Conservation (phyloP, 2,888 invertebrate genomes). For the Tyria jacobaeae region DNA sequence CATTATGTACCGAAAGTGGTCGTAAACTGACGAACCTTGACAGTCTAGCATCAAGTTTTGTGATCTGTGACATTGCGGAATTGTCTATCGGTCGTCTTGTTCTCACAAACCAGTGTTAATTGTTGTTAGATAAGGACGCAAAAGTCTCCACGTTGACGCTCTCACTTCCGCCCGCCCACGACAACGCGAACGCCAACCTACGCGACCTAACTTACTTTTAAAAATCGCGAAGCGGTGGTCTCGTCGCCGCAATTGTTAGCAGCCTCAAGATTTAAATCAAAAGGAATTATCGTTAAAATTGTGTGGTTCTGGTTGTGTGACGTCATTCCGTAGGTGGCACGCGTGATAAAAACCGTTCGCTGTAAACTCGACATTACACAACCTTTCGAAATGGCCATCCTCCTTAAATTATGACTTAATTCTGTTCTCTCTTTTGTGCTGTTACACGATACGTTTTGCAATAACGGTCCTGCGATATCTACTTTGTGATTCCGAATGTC, state of each 20-base stretch:
- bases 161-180: constrained; percentile 86
- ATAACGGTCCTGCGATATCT: constrained; percentile 70
- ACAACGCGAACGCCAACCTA: constrained; percentile 69
- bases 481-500: constrained; percentile 58
- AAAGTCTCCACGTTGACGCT: constrained; percentile 71
- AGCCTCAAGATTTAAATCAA: constrained; percentile 51
- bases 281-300: constrained; percentile 52
- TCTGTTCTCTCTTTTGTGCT: constrained; percentile 72
- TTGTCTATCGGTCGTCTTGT: constrained; percentile 65
- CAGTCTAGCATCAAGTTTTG: constrained; percentile 64
- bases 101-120: constrained; percentile 59
- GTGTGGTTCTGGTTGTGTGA: constrained; percentile 61
- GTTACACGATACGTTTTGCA: constrained; percentile 68
- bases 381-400: constrained; percentile 76
- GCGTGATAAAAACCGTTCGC: constrained; percentile 71
- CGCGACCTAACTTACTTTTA: constrained; percentile 76
- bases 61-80: constrained; percentile 80
- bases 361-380: constrained; percentile 63
- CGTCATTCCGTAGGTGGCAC: constrained; percentile 80
- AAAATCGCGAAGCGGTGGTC: constrained; percentile 78
- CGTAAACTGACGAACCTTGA: constrained; percentile 81
- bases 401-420: constrained; percentile 84
- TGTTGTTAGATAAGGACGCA: constrained; percentile 75
- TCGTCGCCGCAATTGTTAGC: constrained; percentile 67
- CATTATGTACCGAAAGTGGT: constrained; percentile 78